A percentile compares a stretch with the other conserved stretches of the same genome.
phyloP scores from a whole-genome alignment of 2,797 vertebrate genomes.

The Chanos chanos region DNA sequence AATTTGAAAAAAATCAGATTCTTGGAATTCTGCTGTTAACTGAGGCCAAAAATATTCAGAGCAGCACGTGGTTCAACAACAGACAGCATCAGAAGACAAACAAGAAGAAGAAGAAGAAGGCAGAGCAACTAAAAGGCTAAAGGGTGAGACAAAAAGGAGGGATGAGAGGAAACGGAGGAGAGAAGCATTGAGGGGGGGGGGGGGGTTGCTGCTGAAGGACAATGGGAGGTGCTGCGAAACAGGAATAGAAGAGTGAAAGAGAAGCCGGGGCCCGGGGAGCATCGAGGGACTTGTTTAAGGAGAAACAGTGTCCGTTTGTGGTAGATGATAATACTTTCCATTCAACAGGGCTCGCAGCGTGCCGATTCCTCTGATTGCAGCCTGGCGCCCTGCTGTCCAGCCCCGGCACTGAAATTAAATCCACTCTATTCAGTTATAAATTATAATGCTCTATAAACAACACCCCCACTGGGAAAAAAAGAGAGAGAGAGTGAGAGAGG shows the following conservation, averaged over 20 bases:
- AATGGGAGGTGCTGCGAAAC: slow-evolving; percentile 77
- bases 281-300: slow-evolving; percentile 91
- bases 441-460: slow-evolving; percentile 96
- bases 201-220: slow-evolving; percentile 69
- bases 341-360: slow-evolving; percentile 86
- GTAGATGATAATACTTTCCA: slow-evolving; percentile 91
- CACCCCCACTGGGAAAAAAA: slow-evolving; percentile 89
- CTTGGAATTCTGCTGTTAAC: too few relatives aligned
- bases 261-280: slow-evolving; percentile 80
- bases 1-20: too few relatives aligned
- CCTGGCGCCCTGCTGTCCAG: slow-evolving; percentile 89
- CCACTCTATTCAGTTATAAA: slow-evolving; percentile 95
- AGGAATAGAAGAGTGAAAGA: slow-evolving; percentile 86
- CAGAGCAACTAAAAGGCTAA: background rate
- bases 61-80: too few relatives aligned
- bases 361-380: slow-evolving; percentile 91
- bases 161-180: background rate
- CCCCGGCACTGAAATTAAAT: slow-evolving; percentile 90
- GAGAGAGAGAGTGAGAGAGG: slow-evolving; percentile 58
- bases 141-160: background rate
- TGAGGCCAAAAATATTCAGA: too few relatives aligned
- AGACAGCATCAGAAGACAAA: too few relatives aligned
- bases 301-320: slow-evolving; percentile 92
- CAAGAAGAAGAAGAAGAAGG: background rate
- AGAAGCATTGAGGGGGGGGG: slow-evolving; percentile 5